Evolutionary conservation across 2,888 invertebrate genomes (phyloP).

Genomic region (Zaprionus lineosus): DNA sequence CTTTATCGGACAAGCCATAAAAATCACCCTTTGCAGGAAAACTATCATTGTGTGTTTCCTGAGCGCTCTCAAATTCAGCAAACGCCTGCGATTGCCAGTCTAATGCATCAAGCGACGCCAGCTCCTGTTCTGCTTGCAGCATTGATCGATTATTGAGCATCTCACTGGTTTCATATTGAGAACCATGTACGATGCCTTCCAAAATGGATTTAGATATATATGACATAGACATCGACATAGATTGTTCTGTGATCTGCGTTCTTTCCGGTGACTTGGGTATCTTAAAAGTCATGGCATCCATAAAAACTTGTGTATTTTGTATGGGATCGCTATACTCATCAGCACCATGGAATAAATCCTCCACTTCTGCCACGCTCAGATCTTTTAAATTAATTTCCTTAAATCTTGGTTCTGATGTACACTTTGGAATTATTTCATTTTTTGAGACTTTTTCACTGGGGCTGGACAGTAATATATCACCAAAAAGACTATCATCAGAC

Average conservation of each 20-base stretch:
- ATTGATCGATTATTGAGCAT: slow-evolving; percentile 62
- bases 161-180: slow-evolving; percentile 79
- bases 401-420: slow-evolving; percentile 33
- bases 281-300: slow-evolving; percentile 77
- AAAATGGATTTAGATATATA: slow-evolving; percentile 41
- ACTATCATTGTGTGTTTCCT: slow-evolving; percentile 15
- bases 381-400: slow-evolving; percentile 64
- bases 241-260: slow-evolving; percentile 31
- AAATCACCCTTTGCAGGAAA: slow-evolving; percentile 84
- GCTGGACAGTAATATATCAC: slow-evolving; percentile 56
- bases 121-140: slow-evolving; percentile 37
- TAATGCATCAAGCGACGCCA: slow-evolving; percentile 58
- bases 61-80: slow-evolving; percentile 44
- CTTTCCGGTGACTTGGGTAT: slow-evolving; percentile 52
- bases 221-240: slow-evolving; percentile 36
- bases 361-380: slow-evolving; percentile 44
- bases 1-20: slow-evolving; percentile 90
- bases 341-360: slow-evolving; percentile 56
- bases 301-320: slow-evolving; percentile 81
- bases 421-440: neutral
- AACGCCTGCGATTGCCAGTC: slow-evolving; percentile 80
- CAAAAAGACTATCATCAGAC: slow-evolving; percentile 70
- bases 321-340: slow-evolving; percentile 42
- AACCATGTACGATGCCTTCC: slow-evolving; percentile 68
- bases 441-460: neutral